Evolutionary conservation across 2,113 vertebrate species (phyloP), one percentile per base, ranked within the genome.

Genomic region (Emydura subglobosa): DNA sequence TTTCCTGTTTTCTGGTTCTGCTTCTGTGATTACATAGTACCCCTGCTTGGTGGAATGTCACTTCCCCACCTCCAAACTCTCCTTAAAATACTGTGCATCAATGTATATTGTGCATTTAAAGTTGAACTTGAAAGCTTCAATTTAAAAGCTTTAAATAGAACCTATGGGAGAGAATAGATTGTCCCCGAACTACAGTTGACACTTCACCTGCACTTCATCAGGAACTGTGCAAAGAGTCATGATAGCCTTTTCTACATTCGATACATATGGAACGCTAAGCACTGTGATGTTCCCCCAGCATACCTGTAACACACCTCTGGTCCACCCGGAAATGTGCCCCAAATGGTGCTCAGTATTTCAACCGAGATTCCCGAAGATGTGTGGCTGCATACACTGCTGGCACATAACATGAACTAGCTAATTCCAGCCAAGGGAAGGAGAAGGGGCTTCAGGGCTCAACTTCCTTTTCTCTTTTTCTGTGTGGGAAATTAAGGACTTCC

Each of bases 141-240:
- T 86, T 81, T 85, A 81, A 88, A 92, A 65, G 92, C 83, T 92
- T 93, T 47, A 78, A 47, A 47, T 78, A 76, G 10, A 44, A 25
- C 39, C 42, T 11, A 42, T 39, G n/a, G n/a, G 39, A 5, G 39
- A 74, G 10, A 24, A 42, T 24, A 44, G 39, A 76, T 76, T 94
- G 61, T 87, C 82, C 89, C 79, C 13, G 88, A 80, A 94, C 94
- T 93, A 79, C 95, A 91, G 87, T 94, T 91, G 94, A 44, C 24
- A 21, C 57, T 44, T 93, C 31, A 17, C 1, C 1, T 10, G 19
- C 1, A 1, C 34, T 87, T 1, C 55, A 53, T 51, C 72, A 79
- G 91, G 11, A 88, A 79, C 55, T 92, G 87, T 42, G 17, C 78
- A 84, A 34, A 13, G 17, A 22, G 6, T 84, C 59, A 72, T 8